Base-by-base conservation (phyloP, 2,797 vertebrate species). In the Callimico goeldii region DNA sequence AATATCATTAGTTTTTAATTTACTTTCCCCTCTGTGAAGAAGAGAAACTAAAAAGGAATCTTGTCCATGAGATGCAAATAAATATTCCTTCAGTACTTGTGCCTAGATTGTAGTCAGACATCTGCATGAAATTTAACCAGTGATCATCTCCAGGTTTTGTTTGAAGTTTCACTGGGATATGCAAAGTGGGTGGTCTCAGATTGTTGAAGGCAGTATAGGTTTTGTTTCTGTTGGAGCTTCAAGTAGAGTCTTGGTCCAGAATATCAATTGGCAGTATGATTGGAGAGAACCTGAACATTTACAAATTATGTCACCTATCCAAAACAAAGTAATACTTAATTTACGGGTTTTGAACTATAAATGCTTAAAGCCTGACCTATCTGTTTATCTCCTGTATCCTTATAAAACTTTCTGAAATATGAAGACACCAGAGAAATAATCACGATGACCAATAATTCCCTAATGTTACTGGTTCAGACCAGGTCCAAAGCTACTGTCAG, bases 381-480 rank as follows among this genome's bases (percentile, higher is more conserved):
- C 64, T 81, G 33, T 26, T 86, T 90, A 39, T 90, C 4, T 41
- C 30, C 7, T 36, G 50, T 79, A 26, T 28, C 39, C n/a, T 93
- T 80, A 61, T 43, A 92, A 96, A 88, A 36, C 9, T 72, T 87
- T 36, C 22, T 57, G 11, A 89, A 70, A 11, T 77, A 3, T 85
- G 33, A 96, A 83, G 33, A 82, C 14, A 39, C 5, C 39, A 87
- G 41, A 93, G 19, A 73, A 80, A 85, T 43, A 92, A 81, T 52
- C n/a, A 22, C 14, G 7, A 28, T 84, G 80, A 6, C 36, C 46
- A 79, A 73, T 36, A 92, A 79, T 67, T 84, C 77, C 91, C 91
- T 96, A 93, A 36, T 80, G 26, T 96, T 91, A 55, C 20, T 92
- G 94, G 70, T 64, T 97, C 93, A 91, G 48, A 90, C 24, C 64